phyloP scores from a whole-genome alignment of 2,888 invertebrate species.

The Acholoe squamosa region DNA sequence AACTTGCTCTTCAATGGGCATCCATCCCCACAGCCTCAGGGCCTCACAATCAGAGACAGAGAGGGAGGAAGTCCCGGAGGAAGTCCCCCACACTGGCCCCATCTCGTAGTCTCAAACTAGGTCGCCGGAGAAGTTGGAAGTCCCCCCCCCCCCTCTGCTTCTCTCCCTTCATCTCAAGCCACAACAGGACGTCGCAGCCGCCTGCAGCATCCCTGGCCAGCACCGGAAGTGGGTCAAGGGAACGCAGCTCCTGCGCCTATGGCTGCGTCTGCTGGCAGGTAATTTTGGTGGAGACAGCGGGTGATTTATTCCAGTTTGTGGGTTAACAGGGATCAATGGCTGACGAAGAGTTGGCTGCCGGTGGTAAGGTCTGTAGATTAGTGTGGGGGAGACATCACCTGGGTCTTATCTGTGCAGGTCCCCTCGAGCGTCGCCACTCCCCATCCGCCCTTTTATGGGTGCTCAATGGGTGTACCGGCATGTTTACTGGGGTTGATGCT shows the following conservation, averaged over 20 bases:
- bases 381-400: background rate
- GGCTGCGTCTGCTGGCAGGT: background rate
- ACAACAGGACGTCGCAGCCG: background rate
- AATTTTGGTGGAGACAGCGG: background rate
- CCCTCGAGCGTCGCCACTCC: background rate
- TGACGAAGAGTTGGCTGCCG: background rate
- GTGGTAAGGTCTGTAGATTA: background rate
- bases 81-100: no score
- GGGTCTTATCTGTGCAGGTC: slow-evolving; percentile 14
- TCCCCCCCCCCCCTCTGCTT: no score
- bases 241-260: background rate
- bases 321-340: slow-evolving; percentile 7
- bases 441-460: background rate
- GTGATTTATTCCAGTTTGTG: background rate
- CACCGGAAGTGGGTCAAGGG: slow-evolving; percentile 22
- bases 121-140: no score
- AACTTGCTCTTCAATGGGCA: no score
- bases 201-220: background rate
- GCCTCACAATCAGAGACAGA: no score
- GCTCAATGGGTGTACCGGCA: no score
- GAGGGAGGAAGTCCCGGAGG: no score
- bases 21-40: no score
- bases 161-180: background rate
- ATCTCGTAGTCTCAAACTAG: no score
- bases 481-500: no score